These are phyloP conservation scores for Sphaerophoria taeniata DNA, from an alignment of 2,888 invertebrate genomes.

Conservation along the genomic window DNA sequence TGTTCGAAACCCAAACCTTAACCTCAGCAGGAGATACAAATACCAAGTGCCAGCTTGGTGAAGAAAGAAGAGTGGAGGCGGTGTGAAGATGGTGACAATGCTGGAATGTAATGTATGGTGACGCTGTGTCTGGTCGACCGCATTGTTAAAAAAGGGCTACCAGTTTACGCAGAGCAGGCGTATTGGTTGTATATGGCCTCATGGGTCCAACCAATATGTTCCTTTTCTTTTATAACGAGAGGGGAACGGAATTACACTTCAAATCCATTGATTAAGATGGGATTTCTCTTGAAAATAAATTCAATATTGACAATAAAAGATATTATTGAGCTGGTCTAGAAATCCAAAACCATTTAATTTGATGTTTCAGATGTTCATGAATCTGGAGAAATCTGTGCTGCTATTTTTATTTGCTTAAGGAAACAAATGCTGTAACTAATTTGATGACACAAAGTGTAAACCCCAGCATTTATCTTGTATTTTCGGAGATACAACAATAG, in stretches of 20 bases:
- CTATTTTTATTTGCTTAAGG: too few species aligned
- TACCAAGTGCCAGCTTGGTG: neutral
- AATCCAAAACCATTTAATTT: too few species aligned
- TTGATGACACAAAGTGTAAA: neutral
- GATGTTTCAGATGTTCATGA: too few species aligned
- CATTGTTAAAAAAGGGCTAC: slow-evolving; percentile 67
- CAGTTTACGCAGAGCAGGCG: slow-evolving; percentile 69
- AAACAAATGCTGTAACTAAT: neutral
- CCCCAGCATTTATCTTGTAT: neutral
- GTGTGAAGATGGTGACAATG: slow-evolving; percentile 54
- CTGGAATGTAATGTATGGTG: slow-evolving; percentile 64
- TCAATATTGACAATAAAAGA: too few species aligned
- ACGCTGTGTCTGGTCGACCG: slow-evolving; percentile 63
- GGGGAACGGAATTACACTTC: neutral
- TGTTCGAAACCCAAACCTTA: slow-evolving; percentile 19
- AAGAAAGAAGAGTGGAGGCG: neutral
- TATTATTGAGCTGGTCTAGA: too few species aligned
- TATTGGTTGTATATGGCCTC: slow-evolving; percentile 23
- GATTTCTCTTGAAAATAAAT: too few species aligned
- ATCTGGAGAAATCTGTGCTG: too few species aligned
- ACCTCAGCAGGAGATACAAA: slow-evolving; percentile 32
- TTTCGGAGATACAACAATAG: slow-evolving; percentile 40
- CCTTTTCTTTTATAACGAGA: slow-evolving; percentile 18
- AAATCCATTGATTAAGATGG: neutral
- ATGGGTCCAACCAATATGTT: slow-evolving; percentile 12